Percentiles rank a stretch among this genome's conserved stretches.
Evolutionary conservation across 2,797 vertebrate genomes (phyloP).

Genomic region (Hippoglossus hippoglossus): DNA sequence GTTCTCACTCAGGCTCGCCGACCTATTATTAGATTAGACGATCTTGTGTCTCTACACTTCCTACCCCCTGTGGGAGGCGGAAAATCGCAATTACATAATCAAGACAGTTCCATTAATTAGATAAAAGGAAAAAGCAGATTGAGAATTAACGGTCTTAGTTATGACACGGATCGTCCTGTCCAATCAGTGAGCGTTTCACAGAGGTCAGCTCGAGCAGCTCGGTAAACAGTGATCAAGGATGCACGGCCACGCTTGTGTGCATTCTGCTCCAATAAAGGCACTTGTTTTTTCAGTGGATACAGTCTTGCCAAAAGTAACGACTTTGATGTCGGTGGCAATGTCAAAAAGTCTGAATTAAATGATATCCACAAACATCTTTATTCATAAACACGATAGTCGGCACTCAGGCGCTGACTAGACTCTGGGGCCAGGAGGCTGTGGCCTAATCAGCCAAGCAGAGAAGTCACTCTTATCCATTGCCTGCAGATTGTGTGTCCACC

Average conservation of each 20-base stretch:
- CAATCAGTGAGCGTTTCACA: conserved; percentile 31
- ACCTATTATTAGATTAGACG: conserved; percentile 67
- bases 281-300: conserved; percentile 7
- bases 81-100: conserved; percentile 66
- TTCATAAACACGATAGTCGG: conserved; percentile 70
- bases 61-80: conserved; percentile 33
- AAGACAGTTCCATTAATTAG: conserved; percentile 58
- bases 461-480: conserved; percentile 67
- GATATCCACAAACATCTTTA: conserved; percentile 66
- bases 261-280: conserved; percentile 44
- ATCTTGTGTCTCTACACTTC: conserved; percentile 42
- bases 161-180: conserved; percentile 28
- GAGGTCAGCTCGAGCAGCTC: conserved; percentile 36
- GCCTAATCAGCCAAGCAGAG: conserved; percentile 69
- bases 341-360: conserved; percentile 64
- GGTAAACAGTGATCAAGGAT: conserved; percentile 58
- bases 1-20: conserved; percentile 62
- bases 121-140: conserved; percentile 48
- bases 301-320: conserved; percentile 51
- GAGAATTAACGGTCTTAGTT: conserved; percentile 36
- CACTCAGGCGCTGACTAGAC: conserved; percentile 60
- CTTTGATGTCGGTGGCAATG: conserved; percentile 68
- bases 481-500: conserved; percentile 59
- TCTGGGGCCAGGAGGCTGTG: conserved; percentile 51
- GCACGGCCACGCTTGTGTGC: conserved; percentile 40